Conservation (phyloP, 2,113 vertebrate genomes). For the Petrocephalus zakoni region DNA sequence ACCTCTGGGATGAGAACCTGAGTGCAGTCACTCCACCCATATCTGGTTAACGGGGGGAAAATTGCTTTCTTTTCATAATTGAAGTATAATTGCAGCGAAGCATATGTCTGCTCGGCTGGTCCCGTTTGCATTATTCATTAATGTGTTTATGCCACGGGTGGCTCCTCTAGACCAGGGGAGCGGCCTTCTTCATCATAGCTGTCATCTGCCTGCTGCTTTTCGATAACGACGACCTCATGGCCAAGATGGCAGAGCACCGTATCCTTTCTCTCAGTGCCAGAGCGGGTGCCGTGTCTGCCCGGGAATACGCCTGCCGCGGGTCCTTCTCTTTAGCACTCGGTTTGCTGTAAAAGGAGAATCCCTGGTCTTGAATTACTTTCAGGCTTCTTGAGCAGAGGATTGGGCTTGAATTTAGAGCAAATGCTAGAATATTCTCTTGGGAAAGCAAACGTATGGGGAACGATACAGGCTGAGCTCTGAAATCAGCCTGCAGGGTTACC, state of each 20-base stretch:
- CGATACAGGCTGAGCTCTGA: background rate
- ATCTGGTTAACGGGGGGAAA: background rate
- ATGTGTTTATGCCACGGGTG: background rate
- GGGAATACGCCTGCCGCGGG: background rate
- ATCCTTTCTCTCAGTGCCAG: constrained; percentile 68
- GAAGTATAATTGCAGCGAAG: background rate
- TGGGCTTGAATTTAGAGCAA: background rate
- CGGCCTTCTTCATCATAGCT: constrained; percentile 90
- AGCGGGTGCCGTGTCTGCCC: background rate
- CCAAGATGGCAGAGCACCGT: constrained; percentile 98
- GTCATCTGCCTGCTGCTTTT: constrained; percentile 93
- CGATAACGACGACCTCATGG: constrained; percentile 98
- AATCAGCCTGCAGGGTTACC: background rate
- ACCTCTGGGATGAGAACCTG: no score
- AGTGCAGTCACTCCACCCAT: background rate
- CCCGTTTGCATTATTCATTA: background rate
- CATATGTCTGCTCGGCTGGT: background rate
- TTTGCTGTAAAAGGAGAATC: background rate
- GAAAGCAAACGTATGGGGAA: background rate
- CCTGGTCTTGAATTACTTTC: background rate
- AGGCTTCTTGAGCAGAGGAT: background rate
- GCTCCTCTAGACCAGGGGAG: constrained; percentile 79
- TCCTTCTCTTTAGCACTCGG: background rate
- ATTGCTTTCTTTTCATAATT: background rate
- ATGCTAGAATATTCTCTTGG: background rate